Evolutionary conservation across 2,888 invertebrate genomes (phyloP).

Genomic region (Chrysodeixis includens): DNA sequence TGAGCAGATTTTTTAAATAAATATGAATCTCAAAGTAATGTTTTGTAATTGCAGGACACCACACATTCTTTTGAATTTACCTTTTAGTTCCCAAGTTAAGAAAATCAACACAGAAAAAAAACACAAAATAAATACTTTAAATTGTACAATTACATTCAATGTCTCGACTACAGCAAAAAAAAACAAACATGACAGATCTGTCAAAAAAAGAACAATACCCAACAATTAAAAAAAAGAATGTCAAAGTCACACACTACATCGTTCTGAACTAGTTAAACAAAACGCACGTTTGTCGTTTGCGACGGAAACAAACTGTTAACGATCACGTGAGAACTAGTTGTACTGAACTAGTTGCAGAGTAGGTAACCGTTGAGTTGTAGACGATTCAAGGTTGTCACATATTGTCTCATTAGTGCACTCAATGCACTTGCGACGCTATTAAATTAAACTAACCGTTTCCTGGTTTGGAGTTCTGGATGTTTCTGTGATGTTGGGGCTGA

Average conservation of each 20-base stretch:
- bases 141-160: not conserved
- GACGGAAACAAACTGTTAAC: constrained; percentile 50
- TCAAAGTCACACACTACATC: not conserved
- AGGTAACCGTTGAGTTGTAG: constrained; percentile 27
- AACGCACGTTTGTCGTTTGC: constrained; percentile 24
- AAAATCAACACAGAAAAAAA: not conserved
- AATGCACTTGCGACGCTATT: constrained; percentile 19
- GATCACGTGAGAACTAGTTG: constrained; percentile 45
- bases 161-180: not conserved
- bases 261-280: constrained; percentile 21
- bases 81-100: not conserved
- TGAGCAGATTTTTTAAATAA: not conserved
- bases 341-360: too few species aligned
- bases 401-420: constrained; percentile 16
- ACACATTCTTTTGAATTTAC: too few species aligned
- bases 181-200: not conserved
- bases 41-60: too few species aligned
- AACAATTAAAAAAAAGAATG: constrained; percentile 2
- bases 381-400: constrained; percentile 31
- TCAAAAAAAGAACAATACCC: not conserved
- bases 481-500: not conserved
- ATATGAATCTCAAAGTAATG: not conserved
- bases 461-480: constrained; percentile 5
- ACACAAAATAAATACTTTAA: not conserved
- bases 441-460: constrained; percentile 12